These are phyloP conservation scores for Crotalus horridus DNA, from an alignment of 2,113 vertebrate species.

Conservation along the genomic window DNA sequence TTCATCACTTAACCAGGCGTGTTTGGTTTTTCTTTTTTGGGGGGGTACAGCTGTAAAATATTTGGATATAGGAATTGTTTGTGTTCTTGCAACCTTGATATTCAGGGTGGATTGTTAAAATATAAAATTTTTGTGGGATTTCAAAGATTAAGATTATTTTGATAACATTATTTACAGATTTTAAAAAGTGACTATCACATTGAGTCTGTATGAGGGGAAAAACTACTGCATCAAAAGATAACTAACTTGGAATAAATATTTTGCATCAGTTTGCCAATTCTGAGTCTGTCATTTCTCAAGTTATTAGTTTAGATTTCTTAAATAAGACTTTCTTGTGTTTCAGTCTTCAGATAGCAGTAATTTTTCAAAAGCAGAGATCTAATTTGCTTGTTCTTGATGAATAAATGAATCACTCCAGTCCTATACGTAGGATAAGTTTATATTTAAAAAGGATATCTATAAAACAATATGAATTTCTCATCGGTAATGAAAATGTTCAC, in stretches of 20 bases:
- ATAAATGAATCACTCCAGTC: not conserved
- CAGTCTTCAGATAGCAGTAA: conserved; percentile 47
- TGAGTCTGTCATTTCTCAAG: conserved; percentile 54
- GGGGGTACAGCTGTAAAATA: conserved; percentile 87
- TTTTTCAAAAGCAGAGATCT: conserved; percentile 38
- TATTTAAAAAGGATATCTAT: not conserved
- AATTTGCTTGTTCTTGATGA: not conserved
- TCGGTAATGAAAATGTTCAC: not conserved
- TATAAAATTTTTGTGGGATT: conserved; percentile 91
- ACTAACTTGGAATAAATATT: conserved; percentile 95
- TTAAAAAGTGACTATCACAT: conserved; percentile 84
- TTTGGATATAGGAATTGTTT: conserved; percentile 81
- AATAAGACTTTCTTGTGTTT: conserved; percentile 38
- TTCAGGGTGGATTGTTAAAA: conserved; percentile 93
- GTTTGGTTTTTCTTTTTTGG: conserved; percentile 67
- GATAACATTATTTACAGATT: conserved; percentile 95
- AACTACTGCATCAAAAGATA: conserved; percentile 86
- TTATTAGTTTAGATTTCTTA: conserved; percentile 38
- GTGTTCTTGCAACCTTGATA: conserved; percentile 89
- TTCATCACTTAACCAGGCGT: conserved; percentile 81
- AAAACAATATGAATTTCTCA: not conserved
- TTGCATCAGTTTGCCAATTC: conserved; percentile 90
- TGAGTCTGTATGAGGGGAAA: conserved; percentile 79
- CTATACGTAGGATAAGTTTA: not conserved
- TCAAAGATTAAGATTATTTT: conserved; percentile 94